Evolutionary conservation across 2,113 vertebrate species (phyloP).

Genomic region (Neogale vison): DNA sequence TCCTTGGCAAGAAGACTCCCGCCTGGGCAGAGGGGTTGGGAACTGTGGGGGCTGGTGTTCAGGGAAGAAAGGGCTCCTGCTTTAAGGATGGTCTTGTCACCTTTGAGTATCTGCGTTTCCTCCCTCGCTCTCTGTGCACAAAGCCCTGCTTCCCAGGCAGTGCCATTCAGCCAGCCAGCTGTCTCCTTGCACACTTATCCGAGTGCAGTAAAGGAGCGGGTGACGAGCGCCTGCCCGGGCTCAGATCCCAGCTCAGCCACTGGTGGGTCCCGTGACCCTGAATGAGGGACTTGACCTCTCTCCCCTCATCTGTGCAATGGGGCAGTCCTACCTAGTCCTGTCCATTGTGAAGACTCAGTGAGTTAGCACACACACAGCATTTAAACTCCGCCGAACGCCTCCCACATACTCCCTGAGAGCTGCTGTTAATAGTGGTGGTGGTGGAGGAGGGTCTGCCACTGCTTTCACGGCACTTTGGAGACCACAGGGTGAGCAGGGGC

Average conservation of each 20-base stretch:
- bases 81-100: neutral
- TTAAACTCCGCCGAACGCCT: fast-evolving
- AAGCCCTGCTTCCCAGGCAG: neutral
- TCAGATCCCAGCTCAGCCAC: neutral
- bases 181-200: neutral
- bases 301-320: neutral
- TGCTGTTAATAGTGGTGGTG: fast-evolving
- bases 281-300: neutral
- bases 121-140: fast-evolving
- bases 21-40: neutral
- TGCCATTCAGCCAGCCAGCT: fast-evolving
- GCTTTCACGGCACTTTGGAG: neutral
- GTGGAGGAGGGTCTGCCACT: too few species aligned
- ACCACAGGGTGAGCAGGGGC: neutral
- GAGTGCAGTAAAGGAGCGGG: fast-evolving
- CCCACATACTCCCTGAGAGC: fast-evolving
- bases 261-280: neutral
- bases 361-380: too few species aligned
- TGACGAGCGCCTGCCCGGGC: neutral
- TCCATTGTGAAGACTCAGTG: too few species aligned
- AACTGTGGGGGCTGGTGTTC: fast-evolving
- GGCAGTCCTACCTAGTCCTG: too few species aligned
- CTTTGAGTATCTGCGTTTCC: fast-evolving
- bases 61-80: too few species aligned
- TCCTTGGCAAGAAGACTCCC: neutral